Conservation (phyloP, 2,888 invertebrate genomes). For the Scaptomyza flava region DNA sequence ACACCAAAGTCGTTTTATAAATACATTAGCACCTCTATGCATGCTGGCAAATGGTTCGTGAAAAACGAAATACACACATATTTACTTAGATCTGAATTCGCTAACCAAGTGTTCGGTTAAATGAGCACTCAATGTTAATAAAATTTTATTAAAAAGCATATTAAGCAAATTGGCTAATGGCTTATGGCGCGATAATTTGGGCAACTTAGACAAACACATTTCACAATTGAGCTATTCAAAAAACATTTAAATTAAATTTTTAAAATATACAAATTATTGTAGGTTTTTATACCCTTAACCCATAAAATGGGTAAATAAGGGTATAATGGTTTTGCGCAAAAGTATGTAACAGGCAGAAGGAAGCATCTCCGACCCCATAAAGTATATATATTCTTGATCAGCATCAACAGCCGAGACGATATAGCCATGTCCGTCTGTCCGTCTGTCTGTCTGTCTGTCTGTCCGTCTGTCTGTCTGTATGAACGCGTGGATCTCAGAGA, state of each 20-base stretch:
- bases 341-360: too few species aligned
- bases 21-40: slow-evolving; percentile 72
- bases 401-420: too few species aligned
- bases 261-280: slow-evolving; percentile 41
- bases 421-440: too few species aligned
- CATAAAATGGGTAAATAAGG: not conserved
- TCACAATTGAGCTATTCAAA: slow-evolving; percentile 28
- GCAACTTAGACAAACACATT: slow-evolving; percentile 5
- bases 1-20: slow-evolving; percentile 73
- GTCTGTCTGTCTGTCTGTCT: too few species aligned
- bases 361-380: too few species aligned
- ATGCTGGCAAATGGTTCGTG: slow-evolving; percentile 33
- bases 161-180: slow-evolving; percentile 26
- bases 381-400: too few species aligned
- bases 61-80: not conserved
- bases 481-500: too few species aligned
- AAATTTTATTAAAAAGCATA: slow-evolving; percentile 39
- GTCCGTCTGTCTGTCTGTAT: too few species aligned
- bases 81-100: not conserved
- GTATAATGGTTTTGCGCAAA: too few species aligned
- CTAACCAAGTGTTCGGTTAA: not conserved
- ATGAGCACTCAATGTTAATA: slow-evolving; percentile 32
- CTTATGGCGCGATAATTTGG: slow-evolving; percentile 18
- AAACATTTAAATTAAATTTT: slow-evolving; percentile 45
- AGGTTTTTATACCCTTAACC: not conserved